phyloP scores from a whole-genome alignment of 1,140 invertebrate genomes.

The Stegodyphus dumicola region DNA sequence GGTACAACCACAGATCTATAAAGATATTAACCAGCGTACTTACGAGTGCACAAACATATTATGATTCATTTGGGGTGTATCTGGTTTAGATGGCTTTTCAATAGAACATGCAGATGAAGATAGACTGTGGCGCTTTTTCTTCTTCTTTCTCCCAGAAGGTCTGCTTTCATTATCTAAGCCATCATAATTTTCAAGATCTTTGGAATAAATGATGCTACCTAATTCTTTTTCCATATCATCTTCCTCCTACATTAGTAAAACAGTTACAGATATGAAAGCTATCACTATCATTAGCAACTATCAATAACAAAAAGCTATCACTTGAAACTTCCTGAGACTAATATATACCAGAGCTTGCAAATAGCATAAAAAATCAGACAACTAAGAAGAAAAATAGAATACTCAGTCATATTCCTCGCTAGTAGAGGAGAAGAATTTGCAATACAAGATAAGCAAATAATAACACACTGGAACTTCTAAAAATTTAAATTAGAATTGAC shows the following conservation, averaged over 20 bases:
- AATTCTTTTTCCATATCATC: constrained; percentile 63
- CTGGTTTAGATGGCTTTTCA: constrained; percentile 37
- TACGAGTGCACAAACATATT: constrained; percentile 45
- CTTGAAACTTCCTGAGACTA: no score
- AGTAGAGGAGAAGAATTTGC: no score
- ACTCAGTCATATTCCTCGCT: no score
- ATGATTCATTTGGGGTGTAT: constrained; percentile 52
- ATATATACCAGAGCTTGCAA: no score
- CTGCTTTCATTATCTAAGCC: constrained; percentile 33
- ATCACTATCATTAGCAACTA: no score
- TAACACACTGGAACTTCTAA: no score
- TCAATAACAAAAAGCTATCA: no score
- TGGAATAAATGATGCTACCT: constrained; percentile 38
- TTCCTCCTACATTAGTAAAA: constrained; percentile 73
- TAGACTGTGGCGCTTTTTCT: constrained; percentile 28
- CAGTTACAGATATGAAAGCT: no score
- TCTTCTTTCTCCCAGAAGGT: constrained; percentile 19
- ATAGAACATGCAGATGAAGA: constrained; percentile 34
- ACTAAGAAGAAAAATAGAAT: no score
- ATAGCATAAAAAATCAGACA: no score
- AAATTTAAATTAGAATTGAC: no score
- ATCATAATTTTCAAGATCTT: constrained; percentile 38
- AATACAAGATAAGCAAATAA: no score
- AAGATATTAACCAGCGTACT: not conserved
- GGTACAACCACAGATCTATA: not conserved